Percentiles rank a stretch among this genome's conserved stretches.
Conservation (phyloP, 2,797 vertebrate genomes). For the Typhlichthys subterraneus region DNA sequence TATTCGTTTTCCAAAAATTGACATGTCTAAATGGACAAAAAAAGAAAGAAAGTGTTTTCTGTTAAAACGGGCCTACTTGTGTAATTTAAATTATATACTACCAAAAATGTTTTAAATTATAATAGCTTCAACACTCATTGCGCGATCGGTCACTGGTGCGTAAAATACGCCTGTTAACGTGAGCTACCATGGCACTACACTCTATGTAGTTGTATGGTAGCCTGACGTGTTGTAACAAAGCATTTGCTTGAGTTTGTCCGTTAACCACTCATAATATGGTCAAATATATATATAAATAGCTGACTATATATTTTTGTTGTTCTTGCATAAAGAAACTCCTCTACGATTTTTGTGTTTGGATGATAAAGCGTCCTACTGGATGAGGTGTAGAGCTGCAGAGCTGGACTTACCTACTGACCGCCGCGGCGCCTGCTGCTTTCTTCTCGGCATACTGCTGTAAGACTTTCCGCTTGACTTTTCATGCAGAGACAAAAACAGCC, state of each 20-base stretch:
- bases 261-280: no score
- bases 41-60: slow-evolving; percentile 14
- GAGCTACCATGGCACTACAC: no score
- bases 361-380: slow-evolving; percentile 1
- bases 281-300: no score
- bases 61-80: slow-evolving; percentile 11
- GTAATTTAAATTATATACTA: no score
- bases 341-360: slow-evolving; percentile 6
- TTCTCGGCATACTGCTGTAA: slow-evolving; percentile 91
- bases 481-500: slow-evolving; percentile 82
- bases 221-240: no score
- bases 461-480: slow-evolving; percentile 92
- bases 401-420: slow-evolving; percentile 91
- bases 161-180: no score
- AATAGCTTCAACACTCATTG: no score
- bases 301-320: not conserved
- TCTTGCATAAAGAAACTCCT: not conserved
- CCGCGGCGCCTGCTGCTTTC: slow-evolving; percentile 97
- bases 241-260: no score
- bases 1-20: slow-evolving; percentile 28
- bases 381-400: slow-evolving; percentile 12
- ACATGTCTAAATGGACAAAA: slow-evolving; percentile 42
- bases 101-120: no score
- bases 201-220: no score
- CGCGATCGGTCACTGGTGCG: no score